A percentile compares a stretch with the other conserved stretches of the same genome.
Conservation (phyloP, 2,113 vertebrate species). For the Meles meles region DNA sequence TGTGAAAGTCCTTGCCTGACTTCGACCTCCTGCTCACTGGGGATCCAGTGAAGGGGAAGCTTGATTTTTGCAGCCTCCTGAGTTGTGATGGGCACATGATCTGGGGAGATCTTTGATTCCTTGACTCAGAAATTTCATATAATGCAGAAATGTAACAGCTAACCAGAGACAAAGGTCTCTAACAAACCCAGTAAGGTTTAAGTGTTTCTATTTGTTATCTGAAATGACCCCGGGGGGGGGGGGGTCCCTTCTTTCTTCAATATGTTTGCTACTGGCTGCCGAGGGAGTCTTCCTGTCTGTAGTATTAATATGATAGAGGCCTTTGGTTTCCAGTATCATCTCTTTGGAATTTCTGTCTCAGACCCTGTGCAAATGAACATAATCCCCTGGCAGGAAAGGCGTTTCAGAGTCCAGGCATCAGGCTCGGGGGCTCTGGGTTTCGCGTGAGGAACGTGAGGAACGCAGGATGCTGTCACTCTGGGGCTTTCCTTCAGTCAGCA, state of each 20-base stretch:
- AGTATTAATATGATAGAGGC: conserved; percentile 73
- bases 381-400: conserved; percentile 72
- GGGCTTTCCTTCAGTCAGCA: background rate
- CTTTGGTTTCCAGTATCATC: conserved; percentile 72
- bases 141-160: conserved; percentile 55
- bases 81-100: conserved; percentile 26
- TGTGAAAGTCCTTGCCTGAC: background rate
- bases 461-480: conserved; percentile 37
- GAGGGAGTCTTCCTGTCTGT: conserved; percentile 74
- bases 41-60: background rate
- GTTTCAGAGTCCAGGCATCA: conserved; percentile 54
- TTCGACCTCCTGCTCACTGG: background rate
- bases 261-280: conserved; percentile 62
- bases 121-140: conserved; percentile 61
- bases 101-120: conserved; percentile 54
- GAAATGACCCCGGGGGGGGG: conserved; percentile 60
- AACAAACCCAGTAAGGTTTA: conserved; percentile 63
- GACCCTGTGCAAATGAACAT: conserved; percentile 72
- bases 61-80: conserved; percentile 10
- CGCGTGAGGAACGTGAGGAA: conserved; percentile 61
- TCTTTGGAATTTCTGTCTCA: conserved; percentile 74
- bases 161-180: conserved; percentile 51
- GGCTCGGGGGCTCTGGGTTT: conserved; percentile 60
- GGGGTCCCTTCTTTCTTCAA: conserved; percentile 61
- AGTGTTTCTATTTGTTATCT: conserved; percentile 75